A percentile compares a stretch with the other conserved stretches of the same genome.
Conservation (phyloP, 2,888 invertebrate genomes). For the Xanthostigma xanthostigma region DNA sequence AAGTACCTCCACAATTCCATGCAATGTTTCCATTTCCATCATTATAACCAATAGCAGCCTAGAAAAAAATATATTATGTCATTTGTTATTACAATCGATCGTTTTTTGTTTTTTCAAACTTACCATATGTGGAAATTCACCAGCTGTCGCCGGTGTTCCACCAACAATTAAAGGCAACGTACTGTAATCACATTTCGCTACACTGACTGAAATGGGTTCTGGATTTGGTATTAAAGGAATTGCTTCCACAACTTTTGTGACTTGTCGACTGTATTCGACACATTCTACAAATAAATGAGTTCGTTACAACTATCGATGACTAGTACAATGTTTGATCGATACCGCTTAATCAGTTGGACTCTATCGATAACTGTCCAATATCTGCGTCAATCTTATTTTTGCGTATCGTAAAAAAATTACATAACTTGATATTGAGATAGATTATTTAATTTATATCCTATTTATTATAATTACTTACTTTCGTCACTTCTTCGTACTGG, state of each 20-base stretch:
- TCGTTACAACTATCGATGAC: no score
- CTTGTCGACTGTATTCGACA: conserved; percentile 33
- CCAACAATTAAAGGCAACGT: conserved; percentile 41
- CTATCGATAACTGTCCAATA: background rate
- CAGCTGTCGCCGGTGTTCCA: conserved; percentile 34
- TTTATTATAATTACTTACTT: background rate
- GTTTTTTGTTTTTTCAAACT: conserved; percentile 8
- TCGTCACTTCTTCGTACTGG: no score
- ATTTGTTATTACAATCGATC: background rate
- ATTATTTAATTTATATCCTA: background rate
- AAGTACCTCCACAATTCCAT: conserved; percentile 38
- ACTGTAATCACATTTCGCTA: conserved; percentile 34
- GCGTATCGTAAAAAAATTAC: background rate
- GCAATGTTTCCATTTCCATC: conserved; percentile 18
- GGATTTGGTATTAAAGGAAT: conserved; percentile 36
- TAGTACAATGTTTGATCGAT: background rate
- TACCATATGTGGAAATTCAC: conserved; percentile 50
- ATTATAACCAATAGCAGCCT: conserved; percentile 28
- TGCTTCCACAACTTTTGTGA: conserved; percentile 33
- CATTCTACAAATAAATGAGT: conserved; percentile 33
- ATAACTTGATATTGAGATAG: no score
- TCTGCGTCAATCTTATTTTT: background rate
- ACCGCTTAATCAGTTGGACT: background rate
- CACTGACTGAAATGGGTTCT: conserved; percentile 29
- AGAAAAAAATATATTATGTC: conserved; percentile 12